Conservation (phyloP, 1,140 invertebrate species). For the Drosophila cardini region DNA sequence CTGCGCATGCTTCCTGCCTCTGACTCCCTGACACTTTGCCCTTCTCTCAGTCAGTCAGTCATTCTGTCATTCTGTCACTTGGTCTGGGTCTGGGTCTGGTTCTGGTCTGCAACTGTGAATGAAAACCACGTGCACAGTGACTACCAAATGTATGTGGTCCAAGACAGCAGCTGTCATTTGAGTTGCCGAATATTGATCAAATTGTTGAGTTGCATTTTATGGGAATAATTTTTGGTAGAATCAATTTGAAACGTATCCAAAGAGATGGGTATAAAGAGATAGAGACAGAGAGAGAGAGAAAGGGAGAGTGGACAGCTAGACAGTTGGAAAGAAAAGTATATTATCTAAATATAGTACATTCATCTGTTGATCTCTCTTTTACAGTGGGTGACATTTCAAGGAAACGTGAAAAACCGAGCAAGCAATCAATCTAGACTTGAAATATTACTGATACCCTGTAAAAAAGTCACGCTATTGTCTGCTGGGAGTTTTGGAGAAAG, state of each 20-base stretch:
- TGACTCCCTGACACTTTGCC: background rate
- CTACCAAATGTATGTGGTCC: constrained; percentile 31
- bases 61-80: background rate
- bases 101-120: constrained; percentile 34
- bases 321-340: too few relatives aligned
- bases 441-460: too few relatives aligned
- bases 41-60: background rate
- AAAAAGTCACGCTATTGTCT: too few relatives aligned
- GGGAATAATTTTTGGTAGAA: background rate
- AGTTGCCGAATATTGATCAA: constrained; percentile 11
- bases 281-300: background rate
- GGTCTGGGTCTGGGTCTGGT: background rate
- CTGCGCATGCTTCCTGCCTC: constrained; percentile 1
- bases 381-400: too few relatives aligned
- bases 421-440: too few relatives aligned
- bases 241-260: background rate
- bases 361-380: too few relatives aligned
- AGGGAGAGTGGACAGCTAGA: too few relatives aligned
- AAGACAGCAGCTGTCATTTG: background rate
- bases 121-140: constrained; percentile 45
- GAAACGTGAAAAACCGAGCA: too few relatives aligned
- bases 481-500: too few relatives aligned
- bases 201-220: background rate
- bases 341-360: too few relatives aligned
- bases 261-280: too few relatives aligned